phyloP scores from a whole-genome alignment of 2,797 vertebrate genomes.

The Enteromius paludinosus region DNA sequence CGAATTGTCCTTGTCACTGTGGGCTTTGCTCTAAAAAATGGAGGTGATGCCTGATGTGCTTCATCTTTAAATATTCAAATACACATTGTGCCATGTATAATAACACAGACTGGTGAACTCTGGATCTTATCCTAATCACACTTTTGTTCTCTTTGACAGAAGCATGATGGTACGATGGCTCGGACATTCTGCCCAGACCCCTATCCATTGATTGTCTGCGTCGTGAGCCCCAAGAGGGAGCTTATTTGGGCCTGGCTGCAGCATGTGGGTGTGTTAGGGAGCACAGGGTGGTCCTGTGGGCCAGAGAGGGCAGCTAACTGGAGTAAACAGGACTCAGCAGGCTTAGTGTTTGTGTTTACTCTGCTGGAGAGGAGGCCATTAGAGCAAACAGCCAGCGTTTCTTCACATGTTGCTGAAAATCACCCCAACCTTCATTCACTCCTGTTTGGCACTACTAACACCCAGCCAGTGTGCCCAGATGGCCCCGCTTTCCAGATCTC shows the following conservation, averaged over 20 bases:
- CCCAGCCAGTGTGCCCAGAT: constrained; percentile 69
- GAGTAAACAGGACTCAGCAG: constrained; percentile 80
- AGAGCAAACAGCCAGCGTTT: constrained; percentile 67
- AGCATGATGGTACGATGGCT: not conserved
- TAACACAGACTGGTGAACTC: not conserved
- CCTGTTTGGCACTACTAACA: constrained; percentile 55
- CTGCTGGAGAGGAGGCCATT: constrained; percentile 62
- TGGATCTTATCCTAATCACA: constrained; percentile 17
- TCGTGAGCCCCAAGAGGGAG: constrained; percentile 15
- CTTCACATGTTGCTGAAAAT: constrained; percentile 71
- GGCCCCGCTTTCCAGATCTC: constrained; percentile 53
- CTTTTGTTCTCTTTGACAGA: not conserved
- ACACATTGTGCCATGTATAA: not conserved
- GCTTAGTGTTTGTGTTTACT: constrained; percentile 83
- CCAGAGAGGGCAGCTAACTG: constrained; percentile 68
- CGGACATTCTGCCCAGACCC: not conserved
- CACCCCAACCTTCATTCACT: constrained; percentile 59
- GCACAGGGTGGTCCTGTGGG: constrained; percentile 68
- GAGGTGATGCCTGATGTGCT: not conserved
- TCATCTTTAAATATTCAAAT: constrained; percentile 13
- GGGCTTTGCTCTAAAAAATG: not conserved
- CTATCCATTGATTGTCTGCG: constrained; percentile 71
- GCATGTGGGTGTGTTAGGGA: constrained; percentile 45
- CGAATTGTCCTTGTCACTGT: not conserved
- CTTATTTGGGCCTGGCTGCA: constrained; percentile 59